phyloP scores from a whole-genome alignment of 2,888 invertebrate genomes.

The Camptogramma bilineatum region DNA sequence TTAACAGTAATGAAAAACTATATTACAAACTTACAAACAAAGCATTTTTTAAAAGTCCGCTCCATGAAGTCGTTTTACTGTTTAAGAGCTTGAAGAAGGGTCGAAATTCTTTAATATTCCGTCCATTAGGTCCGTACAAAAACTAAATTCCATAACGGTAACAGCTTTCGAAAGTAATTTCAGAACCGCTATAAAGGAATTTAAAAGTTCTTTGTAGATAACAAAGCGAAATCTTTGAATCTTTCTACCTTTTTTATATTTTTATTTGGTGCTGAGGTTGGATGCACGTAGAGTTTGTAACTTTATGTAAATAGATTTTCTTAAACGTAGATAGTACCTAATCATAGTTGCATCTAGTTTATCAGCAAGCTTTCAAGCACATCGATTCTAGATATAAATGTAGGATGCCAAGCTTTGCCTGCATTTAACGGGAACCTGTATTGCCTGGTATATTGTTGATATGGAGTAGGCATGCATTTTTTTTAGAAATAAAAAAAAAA shows the following conservation, averaged over 20 bases:
- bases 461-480: too few species aligned
- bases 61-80: constrained; percentile 2
- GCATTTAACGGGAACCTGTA: too few species aligned
- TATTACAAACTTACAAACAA: neutral
- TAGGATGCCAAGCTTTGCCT: too few species aligned
- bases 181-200: constrained; percentile 7
- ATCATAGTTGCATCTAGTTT: too few species aligned
- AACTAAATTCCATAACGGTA: constrained; percentile 14
- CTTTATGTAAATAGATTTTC: too few species aligned
- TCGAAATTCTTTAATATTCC: constrained; percentile 56
- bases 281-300: too few species aligned
- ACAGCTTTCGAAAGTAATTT: constrained; percentile 18
- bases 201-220: constrained; percentile 8
- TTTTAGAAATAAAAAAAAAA: too few species aligned
- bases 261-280: neutral
- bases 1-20: too few species aligned
- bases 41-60: neutral
- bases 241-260: neutral
- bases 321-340: too few species aligned
- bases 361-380: too few species aligned
- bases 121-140: constrained; percentile 17
- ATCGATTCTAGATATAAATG: too few species aligned
- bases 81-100: constrained; percentile 42
- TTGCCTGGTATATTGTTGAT: too few species aligned
- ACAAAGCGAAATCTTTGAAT: constrained; percentile 3